A percentile compares a stretch with the other conserved stretches of the same genome.
Conservation (phyloP, 2,888 invertebrate species). For the Rhogogaster chlorosoma region DNA sequence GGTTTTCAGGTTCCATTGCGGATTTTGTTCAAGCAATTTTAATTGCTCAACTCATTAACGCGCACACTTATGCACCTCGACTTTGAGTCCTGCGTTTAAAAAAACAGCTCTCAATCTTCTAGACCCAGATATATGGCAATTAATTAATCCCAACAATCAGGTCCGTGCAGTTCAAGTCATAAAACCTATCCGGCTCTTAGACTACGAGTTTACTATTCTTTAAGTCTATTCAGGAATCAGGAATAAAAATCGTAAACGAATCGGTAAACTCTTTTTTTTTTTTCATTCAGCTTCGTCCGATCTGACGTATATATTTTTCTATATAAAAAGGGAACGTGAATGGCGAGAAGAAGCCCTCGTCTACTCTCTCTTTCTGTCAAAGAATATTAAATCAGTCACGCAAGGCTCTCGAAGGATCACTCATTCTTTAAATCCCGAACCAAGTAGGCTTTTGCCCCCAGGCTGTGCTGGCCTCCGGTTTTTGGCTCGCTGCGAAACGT, state of each 20-base stretch:
- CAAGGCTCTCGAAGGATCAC: constrained; percentile 14
- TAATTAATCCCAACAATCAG: background rate
- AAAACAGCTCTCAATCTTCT: background rate
- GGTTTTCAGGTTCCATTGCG: background rate
- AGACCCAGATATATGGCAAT: background rate
- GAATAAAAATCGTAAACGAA: background rate
- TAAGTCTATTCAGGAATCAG: background rate
- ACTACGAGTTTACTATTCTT: background rate
- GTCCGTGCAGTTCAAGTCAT: background rate
- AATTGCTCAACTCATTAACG: constrained; percentile 16
- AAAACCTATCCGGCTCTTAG: background rate
- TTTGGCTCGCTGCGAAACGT: background rate
- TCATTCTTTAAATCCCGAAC: constrained; percentile 1
- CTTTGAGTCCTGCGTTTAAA: background rate
- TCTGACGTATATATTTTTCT: background rate
- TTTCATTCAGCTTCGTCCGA: background rate
- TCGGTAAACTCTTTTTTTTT: background rate
- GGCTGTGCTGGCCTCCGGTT: background rate
- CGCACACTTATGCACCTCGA: background rate
- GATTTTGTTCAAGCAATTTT: background rate
- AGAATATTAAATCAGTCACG: constrained; percentile 40
- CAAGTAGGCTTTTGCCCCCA: background rate
- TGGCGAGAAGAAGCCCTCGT: background rate
- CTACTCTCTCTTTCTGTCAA: background rate
- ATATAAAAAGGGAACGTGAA: background rate